These are phyloP conservation scores for Drosophila lacertosa DNA, from an alignment of 1,140 invertebrate species.

Conservation along the genomic window DNA sequence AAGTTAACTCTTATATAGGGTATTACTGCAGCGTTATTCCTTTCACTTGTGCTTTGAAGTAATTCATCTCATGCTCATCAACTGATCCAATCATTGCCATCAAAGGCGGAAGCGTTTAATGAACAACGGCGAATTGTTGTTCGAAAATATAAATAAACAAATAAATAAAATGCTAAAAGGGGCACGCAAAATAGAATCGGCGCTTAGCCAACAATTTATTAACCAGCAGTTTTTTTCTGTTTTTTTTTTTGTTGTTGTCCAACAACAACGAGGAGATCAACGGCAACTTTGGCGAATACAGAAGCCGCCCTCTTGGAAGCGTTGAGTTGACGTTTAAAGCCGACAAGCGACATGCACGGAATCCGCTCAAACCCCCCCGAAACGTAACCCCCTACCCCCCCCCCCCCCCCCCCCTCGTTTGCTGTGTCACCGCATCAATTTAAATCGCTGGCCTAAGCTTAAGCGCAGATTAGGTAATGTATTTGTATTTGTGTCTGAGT, in stretches of 20 bases:
- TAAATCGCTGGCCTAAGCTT: constrained; percentile 48
- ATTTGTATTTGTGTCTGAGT: constrained; percentile 10
- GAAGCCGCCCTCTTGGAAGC: constrained; percentile 33
- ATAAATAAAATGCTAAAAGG: constrained; percentile 36
- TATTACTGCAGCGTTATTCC: background rate
- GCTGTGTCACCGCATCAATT: constrained; percentile 19
- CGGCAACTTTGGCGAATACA: constrained; percentile 32
- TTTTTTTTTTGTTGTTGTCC: no score
- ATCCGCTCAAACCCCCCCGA: constrained; percentile 57
- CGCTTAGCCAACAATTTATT: constrained; percentile 75
- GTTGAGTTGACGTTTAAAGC: constrained; percentile 65
- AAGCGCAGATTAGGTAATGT: constrained; percentile 43
- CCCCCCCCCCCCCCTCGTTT: background rate
- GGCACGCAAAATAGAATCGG: constrained; percentile 34
- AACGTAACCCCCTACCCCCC: constrained; percentile 7
- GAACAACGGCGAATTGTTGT: constrained; percentile 52
- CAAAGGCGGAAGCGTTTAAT: constrained; percentile 72
- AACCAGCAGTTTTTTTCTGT: constrained; percentile 46
- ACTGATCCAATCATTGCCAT: constrained; percentile 24
- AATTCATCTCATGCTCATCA: constrained; percentile 34
- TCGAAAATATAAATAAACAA: constrained; percentile 30
- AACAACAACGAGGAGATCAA: constrained; percentile 34
- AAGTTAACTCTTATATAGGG: no score
- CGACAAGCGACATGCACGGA: constrained; percentile 71
- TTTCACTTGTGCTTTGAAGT: constrained; percentile 45